Percentiles rank a stretch among this genome's conserved stretches.
Conservation (phyloP, 1,140 invertebrate species). For the Pogonomyrmex barbatus region DNA sequence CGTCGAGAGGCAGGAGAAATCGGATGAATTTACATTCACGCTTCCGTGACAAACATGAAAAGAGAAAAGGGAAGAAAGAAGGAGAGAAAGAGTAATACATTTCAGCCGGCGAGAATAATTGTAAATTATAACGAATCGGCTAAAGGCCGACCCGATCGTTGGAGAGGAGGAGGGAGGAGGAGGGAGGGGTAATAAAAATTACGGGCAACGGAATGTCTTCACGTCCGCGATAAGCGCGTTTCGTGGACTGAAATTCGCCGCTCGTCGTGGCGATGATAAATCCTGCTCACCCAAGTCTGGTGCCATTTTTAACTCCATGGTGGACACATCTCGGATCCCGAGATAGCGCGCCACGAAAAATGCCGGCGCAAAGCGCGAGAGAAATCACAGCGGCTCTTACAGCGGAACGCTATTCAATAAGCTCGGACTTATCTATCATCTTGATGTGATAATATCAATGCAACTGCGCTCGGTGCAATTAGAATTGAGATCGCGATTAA, state of each 20-base stretch:
- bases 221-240: background rate
- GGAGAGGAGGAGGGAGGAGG: background rate
- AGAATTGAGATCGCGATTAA: conserved; percentile 36
- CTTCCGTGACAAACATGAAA: conserved; percentile 1
- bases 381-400: conserved; percentile 34
- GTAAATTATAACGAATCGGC: conserved; percentile 28
- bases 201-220: conserved; percentile 23
- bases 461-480: conserved; percentile 32
- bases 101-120: conserved; percentile 24
- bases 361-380: conserved; percentile 23
- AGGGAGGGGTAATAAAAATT: background rate
- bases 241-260: background rate
- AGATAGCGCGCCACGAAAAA: conserved; percentile 17
- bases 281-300: conserved; percentile 7
- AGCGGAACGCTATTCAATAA: conserved; percentile 58
- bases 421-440: conserved; percentile 46
- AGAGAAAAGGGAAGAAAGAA: background rate
- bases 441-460: conserved; percentile 46
- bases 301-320: conserved; percentile 5
- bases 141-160: conserved; percentile 15
- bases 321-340: conserved; percentile 33
- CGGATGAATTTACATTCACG: conserved; percentile 28
- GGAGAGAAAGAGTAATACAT: conserved; percentile 33
- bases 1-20: conserved; percentile 24
- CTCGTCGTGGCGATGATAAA: conserved; percentile 18